Base-by-base conservation (phyloP, 2,113 vertebrate genomes). In the Aegotheles bennettii region DNA sequence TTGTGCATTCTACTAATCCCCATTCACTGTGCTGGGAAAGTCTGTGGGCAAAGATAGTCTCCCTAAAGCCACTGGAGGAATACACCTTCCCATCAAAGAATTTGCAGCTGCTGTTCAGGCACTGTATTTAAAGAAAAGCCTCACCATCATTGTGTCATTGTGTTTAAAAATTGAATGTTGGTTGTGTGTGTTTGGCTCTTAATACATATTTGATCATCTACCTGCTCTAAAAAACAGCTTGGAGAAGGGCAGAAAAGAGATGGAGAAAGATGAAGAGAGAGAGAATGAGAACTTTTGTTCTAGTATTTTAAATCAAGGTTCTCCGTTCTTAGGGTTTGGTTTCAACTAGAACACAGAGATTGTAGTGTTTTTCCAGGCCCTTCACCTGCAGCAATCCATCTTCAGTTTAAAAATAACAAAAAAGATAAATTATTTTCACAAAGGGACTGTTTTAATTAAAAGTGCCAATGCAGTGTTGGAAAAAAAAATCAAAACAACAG, bases 351-450 rank as follows among this genome's bases (percentile, higher is more conserved):
- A 89, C 48, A 84, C 57, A 65, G n/a, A n/a, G 54, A 86, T 25
- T 76, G 78, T 60, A 94, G 88, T 74, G 64, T 95, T 96, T 94
- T 95, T 89, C 87, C 93, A 95, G 94, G 91, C 82, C 95, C 92
- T 95, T 95, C 92, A 95, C 95, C 94, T 95, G 94, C 96, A 95
- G 83, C 47, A 92, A 96, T 97, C 92, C 96, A 94, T 94, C 33
- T 96, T 96, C 65, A 96, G 88, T 94, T 95, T 68, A 93, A 96
- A 94, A 93, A 93, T n/a, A 95, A 76, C 54, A 95, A 91, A 95
- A 95, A 95, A 97, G 95, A 94, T 97, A 97, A 96, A 97, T 94
- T 87, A 97, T 90, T 93, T 97, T 96, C 45, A 2, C 68, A n/a
- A 81, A 95, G 76, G 95, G 73, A 95, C 91, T 93, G 96, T 96